phyloP scores from a whole-genome alignment of 2,888 invertebrate species.

The Rhagonycha lutea region DNA sequence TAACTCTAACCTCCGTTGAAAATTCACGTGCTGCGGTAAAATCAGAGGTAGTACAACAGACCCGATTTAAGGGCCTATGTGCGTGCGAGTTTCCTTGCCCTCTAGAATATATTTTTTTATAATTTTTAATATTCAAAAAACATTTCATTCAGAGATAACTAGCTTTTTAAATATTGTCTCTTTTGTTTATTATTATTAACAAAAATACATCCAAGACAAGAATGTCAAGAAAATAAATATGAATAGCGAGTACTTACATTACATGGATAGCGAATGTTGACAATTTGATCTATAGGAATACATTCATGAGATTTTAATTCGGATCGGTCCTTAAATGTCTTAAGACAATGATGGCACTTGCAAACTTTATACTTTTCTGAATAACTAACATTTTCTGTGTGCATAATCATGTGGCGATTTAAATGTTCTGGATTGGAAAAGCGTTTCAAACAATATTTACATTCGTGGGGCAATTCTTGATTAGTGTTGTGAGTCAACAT shows the following conservation, averaged over 20 bases:
- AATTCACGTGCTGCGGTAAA: no score
- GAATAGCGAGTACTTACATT: slow-evolving; percentile 26
- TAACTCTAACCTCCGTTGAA: no score
- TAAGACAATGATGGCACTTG: slow-evolving; percentile 41
- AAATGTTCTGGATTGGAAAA: slow-evolving; percentile 47
- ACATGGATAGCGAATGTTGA: slow-evolving; percentile 36
- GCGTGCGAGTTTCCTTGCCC: no score
- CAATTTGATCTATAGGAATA: slow-evolving; percentile 35
- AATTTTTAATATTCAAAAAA: no score
- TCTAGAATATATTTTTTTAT: no score
- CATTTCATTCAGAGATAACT: no score
- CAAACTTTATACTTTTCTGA: slow-evolving; percentile 42
- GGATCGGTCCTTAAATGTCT: slow-evolving; percentile 40
- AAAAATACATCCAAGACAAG: no score
- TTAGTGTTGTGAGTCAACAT: slow-evolving; percentile 40
- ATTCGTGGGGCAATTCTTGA: slow-evolving; percentile 43
- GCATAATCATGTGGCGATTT: slow-evolving; percentile 42
- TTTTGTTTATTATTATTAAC: not conserved
- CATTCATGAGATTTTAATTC: slow-evolving; percentile 39
- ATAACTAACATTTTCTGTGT: slow-evolving; percentile 45
- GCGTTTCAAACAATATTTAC: slow-evolving; percentile 41
- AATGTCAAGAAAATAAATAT: not conserved
- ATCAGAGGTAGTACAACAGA: no score
- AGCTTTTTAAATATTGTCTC: no score
- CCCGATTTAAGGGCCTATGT: no score